Evolutionary conservation across 2,888 invertebrate genomes (phyloP), one percentile per base, ranked within the genome.

Genomic region (Hydrotaea cyrtoneurina): DNA sequence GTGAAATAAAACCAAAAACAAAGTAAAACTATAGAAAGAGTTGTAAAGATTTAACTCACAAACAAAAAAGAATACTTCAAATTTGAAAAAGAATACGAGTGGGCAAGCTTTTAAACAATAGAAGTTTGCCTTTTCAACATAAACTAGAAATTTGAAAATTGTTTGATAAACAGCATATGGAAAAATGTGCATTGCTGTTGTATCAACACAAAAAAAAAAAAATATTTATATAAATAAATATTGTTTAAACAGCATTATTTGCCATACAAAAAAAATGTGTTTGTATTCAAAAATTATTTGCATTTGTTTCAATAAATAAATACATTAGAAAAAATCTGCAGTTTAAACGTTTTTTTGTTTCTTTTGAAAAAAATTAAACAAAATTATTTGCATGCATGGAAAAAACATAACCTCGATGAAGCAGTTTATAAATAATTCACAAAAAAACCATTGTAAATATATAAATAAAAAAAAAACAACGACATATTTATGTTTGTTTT

Each of bases 241-340:
- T 66, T 36, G n/a, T 43, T 66, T 39, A n/a, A 66, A 19, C 39
- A 66, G 66, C 43, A 62, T 39, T 39, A 43, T 39, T 66, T 39
- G 66, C 23, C 10, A 13, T 66, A 19, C 43, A 66, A 66, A 66
- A 66, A 66, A 43, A 36, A 62, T 15, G 31, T 62, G 26, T 59
- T 59, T 59, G 26, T 19, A 59, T 62, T 62, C 62, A 50, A 50
- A 50, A 50, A 50, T n/a, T n/a, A n/a, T 36, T 36, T 2, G 15
- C 26, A 62, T 36, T 36, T 36, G 17, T 23, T 62, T 26, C n/a
- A 15, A 36, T 4, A n/a, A 36, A 62, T 36, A 59, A n/a, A 31
- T n/a, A 36, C 36, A 13, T n/a, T 62, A 13, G 36, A 62, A 62
- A 62, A 62, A 62, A 50, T n/a, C 15, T 11, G 39, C 8, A 17